Evolutionary conservation across 2,113 vertebrate genomes (phyloP), one percentile per base, ranked within the genome.

Genomic region (Orientallactaga bullata): DNA sequence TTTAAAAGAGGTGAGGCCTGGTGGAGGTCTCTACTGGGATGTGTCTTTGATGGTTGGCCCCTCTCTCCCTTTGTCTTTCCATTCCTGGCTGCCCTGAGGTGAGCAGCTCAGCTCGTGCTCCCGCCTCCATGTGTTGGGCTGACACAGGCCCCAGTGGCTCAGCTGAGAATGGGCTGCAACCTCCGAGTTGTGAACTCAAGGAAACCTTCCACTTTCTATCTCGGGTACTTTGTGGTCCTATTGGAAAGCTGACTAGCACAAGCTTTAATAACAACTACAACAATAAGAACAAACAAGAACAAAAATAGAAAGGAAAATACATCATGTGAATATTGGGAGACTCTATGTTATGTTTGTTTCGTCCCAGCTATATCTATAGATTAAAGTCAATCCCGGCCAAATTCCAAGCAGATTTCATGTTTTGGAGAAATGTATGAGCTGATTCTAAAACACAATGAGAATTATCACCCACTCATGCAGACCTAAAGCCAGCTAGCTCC

Each of bases 401-500:
- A 30, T 11, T 51, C 55, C 7, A 32, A 39, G 35, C 47, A 69
- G 47, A 39, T 32, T 7, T 63, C 61, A n/a, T 3, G 18, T 68
- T 69, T 18, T 71, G 26, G 30, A 87, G 84, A 37, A 55, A 32
- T 26, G 51, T 51, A 30, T 9, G 51, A 80, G 37, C 65, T 5
- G 4, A 47, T 61, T 61, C 23, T 30, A 39, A 28, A 74, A 55
- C 8, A 13, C 17, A 37, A 63, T 13, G 55, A 55, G 55, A 12
- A 55, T 55, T 11, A 55, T 8, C 39, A 23, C 35, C 5, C 16
- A 17, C 21, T 21, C 2, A 28, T 4, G 3, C 26, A n/a, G 37
- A 51, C 20, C n/a, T 20, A 9, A 28, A 26, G 42, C 7, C n/a
- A 3, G 0, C 0, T 32, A 0, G 7, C 42, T 47, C 42, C 42